Percentiles rank a stretch among this genome's conserved stretches.
phyloP scores from a whole-genome alignment of 2,888 invertebrate genomes.

The Drosophila seclusa region DNA sequence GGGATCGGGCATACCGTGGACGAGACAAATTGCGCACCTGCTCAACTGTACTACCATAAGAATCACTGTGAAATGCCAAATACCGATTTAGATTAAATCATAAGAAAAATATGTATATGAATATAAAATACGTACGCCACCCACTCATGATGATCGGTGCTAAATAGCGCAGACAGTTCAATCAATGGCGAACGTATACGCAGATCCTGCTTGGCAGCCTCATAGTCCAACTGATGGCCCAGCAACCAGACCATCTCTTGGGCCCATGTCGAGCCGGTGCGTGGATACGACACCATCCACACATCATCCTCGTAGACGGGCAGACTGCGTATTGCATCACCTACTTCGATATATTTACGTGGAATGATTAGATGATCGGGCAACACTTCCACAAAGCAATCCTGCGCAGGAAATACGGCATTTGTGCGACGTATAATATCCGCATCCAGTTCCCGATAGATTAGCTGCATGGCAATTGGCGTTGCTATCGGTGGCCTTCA shows the following conservation, averaged over 20 bases:
- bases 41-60: constrained; percentile 90
- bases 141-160: constrained; percentile 87
- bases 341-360: constrained; percentile 88
- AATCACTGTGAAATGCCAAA: constrained; percentile 56
- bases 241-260: constrained; percentile 98
- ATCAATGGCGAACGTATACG: constrained; percentile 89
- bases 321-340: constrained; percentile 89
- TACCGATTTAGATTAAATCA: neutral
- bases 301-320: constrained; percentile 91
- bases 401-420: constrained; percentile 88
- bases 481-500: constrained; percentile 27
- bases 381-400: constrained; percentile 90
- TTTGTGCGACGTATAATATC: constrained; percentile 87
- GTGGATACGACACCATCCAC: constrained; percentile 94
- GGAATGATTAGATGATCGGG: constrained; percentile 90
- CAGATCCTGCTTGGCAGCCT: constrained; percentile 88
- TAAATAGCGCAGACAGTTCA: constrained; percentile 89
- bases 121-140: constrained; percentile 86
- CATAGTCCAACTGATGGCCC: constrained; percentile 91
- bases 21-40: constrained; percentile 88
- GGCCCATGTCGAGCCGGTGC: constrained; percentile 97
- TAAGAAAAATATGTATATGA: too few species aligned
- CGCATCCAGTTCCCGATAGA: constrained; percentile 87
- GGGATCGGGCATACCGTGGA: constrained; percentile 91
- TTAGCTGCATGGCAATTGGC: constrained; percentile 67